These are phyloP conservation scores for Probosciger aterrimus DNA, from an alignment of 2,113 vertebrate genomes.

Conservation along the genomic window DNA sequence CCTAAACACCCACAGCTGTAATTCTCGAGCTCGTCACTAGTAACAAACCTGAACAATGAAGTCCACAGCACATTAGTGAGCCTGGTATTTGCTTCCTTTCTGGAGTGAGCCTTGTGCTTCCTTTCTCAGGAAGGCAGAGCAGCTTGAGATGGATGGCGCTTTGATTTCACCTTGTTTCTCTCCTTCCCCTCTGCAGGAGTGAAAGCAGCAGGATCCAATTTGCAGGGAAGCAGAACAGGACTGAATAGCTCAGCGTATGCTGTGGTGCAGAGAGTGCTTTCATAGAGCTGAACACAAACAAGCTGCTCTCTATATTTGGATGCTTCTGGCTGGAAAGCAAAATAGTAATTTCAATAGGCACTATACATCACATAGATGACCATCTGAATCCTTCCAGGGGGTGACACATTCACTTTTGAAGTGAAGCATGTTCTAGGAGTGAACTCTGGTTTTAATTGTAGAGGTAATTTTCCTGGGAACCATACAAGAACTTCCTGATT, in stretches of 20 bases:
- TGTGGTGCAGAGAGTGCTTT: neutral
- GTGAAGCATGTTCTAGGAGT: neutral
- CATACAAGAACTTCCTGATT: neutral
- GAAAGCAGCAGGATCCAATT: neutral
- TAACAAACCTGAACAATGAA: neutral
- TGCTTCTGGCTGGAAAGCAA: neutral
- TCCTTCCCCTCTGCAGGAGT: neutral
- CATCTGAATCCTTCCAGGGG: neutral
- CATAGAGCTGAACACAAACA: neutral
- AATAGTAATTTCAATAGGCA: neutral
- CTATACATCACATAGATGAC: neutral
- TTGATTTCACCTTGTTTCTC: neutral
- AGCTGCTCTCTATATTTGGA: neutral
- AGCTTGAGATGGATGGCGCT: neutral
- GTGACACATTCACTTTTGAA: neutral
- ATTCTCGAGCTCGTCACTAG: neutral
- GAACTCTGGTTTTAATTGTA: neutral
- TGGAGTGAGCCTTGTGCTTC: neutral
- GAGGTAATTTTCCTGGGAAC: neutral
- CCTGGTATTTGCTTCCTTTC: neutral
- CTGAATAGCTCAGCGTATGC: neutral
- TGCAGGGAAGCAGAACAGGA: neutral
- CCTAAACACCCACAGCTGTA: neutral
- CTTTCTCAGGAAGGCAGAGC: neutral
- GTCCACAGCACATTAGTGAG: neutral